Evolutionary conservation across 1,140 invertebrate genomes (phyloP).

Genomic region (Carposina sasakii): DNA sequence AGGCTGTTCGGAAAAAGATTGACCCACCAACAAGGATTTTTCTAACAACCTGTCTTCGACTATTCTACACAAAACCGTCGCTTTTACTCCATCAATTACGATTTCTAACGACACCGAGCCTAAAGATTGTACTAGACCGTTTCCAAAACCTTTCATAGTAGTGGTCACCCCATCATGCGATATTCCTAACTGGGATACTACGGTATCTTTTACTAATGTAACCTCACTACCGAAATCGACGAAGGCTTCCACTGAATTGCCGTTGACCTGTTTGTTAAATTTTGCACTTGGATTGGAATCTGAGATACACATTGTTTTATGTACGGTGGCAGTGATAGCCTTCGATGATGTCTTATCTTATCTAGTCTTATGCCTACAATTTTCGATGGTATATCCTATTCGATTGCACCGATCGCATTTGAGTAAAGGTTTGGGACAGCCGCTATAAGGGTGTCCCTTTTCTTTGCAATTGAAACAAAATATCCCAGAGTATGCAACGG

Average conservation of each 20-base stretch:
- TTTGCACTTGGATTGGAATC: background rate
- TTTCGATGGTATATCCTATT: conserved; percentile 3
- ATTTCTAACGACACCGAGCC: background rate
- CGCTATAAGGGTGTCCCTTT: conserved; percentile 4
- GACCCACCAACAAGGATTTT: conserved; percentile 8
- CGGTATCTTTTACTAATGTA: background rate
- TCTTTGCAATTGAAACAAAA: conserved; percentile 3
- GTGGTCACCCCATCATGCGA: background rate
- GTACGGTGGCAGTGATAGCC: background rate
- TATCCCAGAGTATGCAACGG: too few species aligned
- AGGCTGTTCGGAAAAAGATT: conserved; percentile 9
- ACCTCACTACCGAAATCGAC: conserved; percentile 8
- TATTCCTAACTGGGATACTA: background rate
- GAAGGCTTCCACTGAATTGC: background rate
- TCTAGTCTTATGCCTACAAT: background rate
- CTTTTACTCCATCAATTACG: background rate
- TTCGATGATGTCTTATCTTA: background rate
- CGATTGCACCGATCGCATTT: conserved; percentile 3
- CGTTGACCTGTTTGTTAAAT: conserved; percentile 1
- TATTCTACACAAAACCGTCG: background rate
- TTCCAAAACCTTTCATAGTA: conserved; percentile 6
- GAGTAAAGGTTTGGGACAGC: conserved; percentile 11
- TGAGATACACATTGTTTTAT: conserved; percentile 5
- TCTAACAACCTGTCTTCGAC: conserved; percentile 4
- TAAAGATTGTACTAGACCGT: conserved; percentile 1